Evolutionary conservation across 2,797 vertebrate genomes (phyloP), one percentile per base, ranked within the genome.

Genomic region (Ptychobarbus kaznakovi): DNA sequence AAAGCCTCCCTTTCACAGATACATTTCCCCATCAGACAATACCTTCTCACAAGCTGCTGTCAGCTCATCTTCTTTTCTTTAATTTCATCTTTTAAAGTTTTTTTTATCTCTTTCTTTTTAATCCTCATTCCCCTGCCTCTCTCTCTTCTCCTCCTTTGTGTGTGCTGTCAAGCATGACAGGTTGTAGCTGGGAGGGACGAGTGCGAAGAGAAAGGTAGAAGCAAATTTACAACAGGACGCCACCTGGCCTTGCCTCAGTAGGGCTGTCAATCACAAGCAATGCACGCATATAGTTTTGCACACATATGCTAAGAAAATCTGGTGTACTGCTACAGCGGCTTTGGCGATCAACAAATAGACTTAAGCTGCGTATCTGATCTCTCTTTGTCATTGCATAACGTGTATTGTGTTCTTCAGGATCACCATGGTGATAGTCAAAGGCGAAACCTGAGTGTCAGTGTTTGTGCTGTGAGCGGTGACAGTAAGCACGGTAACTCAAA

Each of bases 11-110:
- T 13, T 93, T 92, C 92, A 94, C 92, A 94, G 92, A 92, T 92
- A 84, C 83, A 84, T 84, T 84, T 94, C 93, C 94, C 92, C 92
- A 91, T 20, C 92, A 95, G 91, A 95, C 95, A 95, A 95, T 94
- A 91, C 91, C 92, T 94, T 92, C 92, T 94, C 94, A 95, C 93
- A 94, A 94, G 94, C 76, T 63, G 81, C 87, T 95, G 94, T 95
- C 94, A 95, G 93, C 92, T 95, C 95, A 92, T 91, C 94, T 94
- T 94, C 94, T 94, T 94, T 94, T 92, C 94, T 95, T 94, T 95
- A 94, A 94, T 95, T 95, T 95, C 93, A 94, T 94, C 93, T 94
- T 93, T 94, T 94, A 94, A 94, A 94, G 93, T 94, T 94, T 94
- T 94, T 91, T 85, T 81, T 72, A 69, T 83, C 84, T 80, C 93